Evolutionary conservation across 2,797 vertebrate species (phyloP).

Genomic region (Bradypodion pumilum): DNA sequence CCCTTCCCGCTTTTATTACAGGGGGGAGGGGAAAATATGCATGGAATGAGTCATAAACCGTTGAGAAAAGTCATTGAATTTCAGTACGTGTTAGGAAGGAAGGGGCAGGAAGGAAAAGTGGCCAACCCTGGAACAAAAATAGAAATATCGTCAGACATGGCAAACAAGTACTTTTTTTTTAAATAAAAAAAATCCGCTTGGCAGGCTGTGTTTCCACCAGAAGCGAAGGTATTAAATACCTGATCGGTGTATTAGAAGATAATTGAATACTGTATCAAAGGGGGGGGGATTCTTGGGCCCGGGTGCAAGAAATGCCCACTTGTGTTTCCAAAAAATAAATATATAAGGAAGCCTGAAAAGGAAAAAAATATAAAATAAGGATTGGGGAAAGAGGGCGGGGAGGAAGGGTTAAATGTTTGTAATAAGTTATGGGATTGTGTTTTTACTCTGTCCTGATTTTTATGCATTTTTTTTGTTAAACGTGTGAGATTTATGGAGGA

Average conservation of each 20-base stretch:
- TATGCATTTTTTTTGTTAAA: conserved; percentile 79
- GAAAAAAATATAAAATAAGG: background rate
- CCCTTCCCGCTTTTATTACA: too few species aligned
- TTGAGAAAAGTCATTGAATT: too few species aligned
- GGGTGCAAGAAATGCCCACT: conserved; percentile 26
- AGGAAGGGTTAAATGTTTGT: conserved; percentile 68
- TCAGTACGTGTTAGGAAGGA: too few species aligned
- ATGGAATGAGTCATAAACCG: too few species aligned
- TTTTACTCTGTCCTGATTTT: conserved; percentile 73
- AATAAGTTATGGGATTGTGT: conserved; percentile 74
- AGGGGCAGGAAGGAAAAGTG: too few species aligned
- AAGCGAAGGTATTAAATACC: conserved; percentile 77
- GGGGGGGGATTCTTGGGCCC: conserved; percentile 62
- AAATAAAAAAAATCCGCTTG: background rate
- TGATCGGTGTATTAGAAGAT: conserved; percentile 59
- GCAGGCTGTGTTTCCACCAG: conserved; percentile 45
- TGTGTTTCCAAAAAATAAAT: conserved; percentile 53
- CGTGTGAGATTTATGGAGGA: conserved; percentile 81
- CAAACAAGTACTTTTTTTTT: conserved; percentile 66
- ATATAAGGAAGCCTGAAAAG: conserved; percentile 18
- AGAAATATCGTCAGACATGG: too few species aligned
- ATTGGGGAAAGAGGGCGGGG: conserved; percentile 15
- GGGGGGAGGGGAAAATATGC: too few species aligned
- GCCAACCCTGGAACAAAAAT: too few species aligned
- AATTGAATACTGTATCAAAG: conserved; percentile 60